Evolutionary conservation across 2,888 invertebrate genomes (phyloP), one percentile per base, ranked within the genome.

Genomic region (Bugula neritina): DNA sequence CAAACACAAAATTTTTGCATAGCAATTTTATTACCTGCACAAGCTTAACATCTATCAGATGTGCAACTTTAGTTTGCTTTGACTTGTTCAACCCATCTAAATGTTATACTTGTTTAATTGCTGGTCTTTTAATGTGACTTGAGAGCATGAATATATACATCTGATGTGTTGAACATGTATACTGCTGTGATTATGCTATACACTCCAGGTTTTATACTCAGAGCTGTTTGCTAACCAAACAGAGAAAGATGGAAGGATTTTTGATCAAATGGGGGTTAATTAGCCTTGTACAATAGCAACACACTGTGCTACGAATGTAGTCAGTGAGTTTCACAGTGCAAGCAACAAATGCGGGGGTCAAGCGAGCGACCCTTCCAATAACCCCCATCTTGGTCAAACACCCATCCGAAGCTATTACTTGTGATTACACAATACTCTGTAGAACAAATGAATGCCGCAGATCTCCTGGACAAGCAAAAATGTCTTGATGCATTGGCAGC

Each of bases 401-500:
- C 63, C 63, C 63, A 34, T 63, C 63, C 63, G 29, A 63, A 34
- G 34, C 31, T 63, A 31, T 63, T 63, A 13, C 27, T 57, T 2
- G 21, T 17, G 10, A 25, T 21, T 13, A 10, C 25, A n/a, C 27
- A 27, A 34, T 63, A 27, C 63, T 63, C 63, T 63, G 63, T 63
- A 63, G 63, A 63, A 31, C 63, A 63, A 63, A 63, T 31, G 29
- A 54, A 89, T 83, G 89, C 89, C 78, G 89, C 90, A 88, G 96
- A 96, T 89, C 91, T 94, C 87, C 92, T 98, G 88, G 93, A 95
- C 90, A 93, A 94, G 89, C 93, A 94, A 89, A 95, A 95, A 89
- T 98, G 98, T 91, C 92, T 99, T 89, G 92, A 95, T 90, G 97
- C 98, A 89, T 92, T 99, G 89, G 97, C 98, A 89, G 94, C 94